Conservation (phyloP, 2,113 vertebrate genomes). For the Heptranchias perlo region DNA sequence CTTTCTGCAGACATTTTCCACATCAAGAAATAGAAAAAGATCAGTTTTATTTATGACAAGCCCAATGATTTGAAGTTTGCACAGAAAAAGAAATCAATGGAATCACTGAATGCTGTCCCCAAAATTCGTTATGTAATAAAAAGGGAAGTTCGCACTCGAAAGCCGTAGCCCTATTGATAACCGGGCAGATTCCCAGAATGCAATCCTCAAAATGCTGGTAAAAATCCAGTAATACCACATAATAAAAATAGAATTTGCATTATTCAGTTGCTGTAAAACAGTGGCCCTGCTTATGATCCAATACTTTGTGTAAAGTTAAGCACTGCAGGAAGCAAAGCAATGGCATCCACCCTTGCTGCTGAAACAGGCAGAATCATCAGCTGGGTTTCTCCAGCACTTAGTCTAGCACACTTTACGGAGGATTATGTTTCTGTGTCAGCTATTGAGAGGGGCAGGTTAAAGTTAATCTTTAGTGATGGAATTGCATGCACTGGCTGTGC, state of each 20-base stretch:
- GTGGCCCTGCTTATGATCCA: neutral
- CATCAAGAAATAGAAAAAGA: neutral
- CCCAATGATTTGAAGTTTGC: neutral
- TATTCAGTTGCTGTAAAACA: neutral
- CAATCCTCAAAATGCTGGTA: neutral
- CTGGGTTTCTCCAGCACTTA: neutral
- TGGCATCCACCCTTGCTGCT: neutral
- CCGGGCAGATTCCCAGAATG: neutral
- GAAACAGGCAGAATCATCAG: neutral
- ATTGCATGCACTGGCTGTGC: neutral
- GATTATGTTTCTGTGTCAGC: neutral
- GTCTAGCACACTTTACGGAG: neutral
- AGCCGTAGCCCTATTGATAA: neutral
- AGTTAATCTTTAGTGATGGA: neutral
- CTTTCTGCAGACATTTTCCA: neutral
- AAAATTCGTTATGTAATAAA: neutral
- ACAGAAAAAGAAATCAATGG: neutral
- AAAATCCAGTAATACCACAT: neutral
- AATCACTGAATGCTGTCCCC: neutral
- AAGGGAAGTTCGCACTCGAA: neutral
- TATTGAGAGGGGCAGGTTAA: neutral
- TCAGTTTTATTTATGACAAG: neutral
- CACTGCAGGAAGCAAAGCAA: neutral
- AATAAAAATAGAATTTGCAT: neutral
- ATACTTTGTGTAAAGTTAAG: neutral